These are phyloP conservation scores for Cecropterus lyciades DNA, from an alignment of 1,140 invertebrate genomes.

Conservation along the genomic window DNA sequence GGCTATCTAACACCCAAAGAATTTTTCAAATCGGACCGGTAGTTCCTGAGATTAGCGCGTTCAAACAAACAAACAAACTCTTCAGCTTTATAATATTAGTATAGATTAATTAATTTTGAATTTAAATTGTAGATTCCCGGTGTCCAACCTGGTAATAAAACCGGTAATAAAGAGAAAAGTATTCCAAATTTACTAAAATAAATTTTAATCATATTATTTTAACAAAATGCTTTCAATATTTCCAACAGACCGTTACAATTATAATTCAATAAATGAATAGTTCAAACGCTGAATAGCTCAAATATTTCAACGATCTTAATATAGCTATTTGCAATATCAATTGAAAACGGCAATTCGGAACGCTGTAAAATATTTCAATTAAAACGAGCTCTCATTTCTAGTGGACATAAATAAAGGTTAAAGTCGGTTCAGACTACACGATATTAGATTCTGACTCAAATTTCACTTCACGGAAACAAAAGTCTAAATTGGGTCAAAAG, in stretches of 20 bases:
- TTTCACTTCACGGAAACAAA: background rate
- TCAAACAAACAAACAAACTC: too few relatives aligned
- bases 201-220: too few relatives aligned
- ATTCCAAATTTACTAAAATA: too few relatives aligned
- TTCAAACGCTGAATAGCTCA: constrained; percentile 2
- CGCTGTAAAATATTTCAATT: constrained; percentile 21
- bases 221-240: background rate
- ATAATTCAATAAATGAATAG: background rate
- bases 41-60: too few relatives aligned
- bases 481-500: background rate
- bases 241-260: background rate
- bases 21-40: too few relatives aligned
- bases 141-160: too few relatives aligned
- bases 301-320: constrained; percentile 7
- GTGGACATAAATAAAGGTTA: background rate
- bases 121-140: too few relatives aligned
- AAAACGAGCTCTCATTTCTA: constrained; percentile 5
- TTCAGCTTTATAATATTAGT: too few relatives aligned
- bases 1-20: too few relatives aligned
- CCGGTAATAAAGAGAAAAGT: too few relatives aligned
- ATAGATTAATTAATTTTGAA: too few relatives aligned
- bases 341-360: constrained; percentile 14
- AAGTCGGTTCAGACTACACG: background rate
- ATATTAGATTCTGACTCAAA: background rate
- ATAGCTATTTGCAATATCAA: constrained; percentile 20